Base-by-base conservation (phyloP, 2,113 vertebrate species). In the Brachyhypopomus gauderio region DNA sequence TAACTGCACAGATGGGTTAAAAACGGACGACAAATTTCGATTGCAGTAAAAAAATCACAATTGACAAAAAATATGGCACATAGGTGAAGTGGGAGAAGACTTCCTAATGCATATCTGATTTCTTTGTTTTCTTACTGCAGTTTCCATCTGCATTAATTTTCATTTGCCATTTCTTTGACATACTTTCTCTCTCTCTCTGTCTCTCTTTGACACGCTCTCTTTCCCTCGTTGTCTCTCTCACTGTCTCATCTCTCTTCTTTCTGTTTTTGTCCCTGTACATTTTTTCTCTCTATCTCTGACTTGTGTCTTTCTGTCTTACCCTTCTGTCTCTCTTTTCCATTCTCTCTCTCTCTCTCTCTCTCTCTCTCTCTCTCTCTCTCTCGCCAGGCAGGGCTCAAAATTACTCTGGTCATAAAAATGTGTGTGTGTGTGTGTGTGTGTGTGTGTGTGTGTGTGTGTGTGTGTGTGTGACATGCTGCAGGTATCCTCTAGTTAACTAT, bases 281-380 rank as follows among this genome's bases (percentile, higher is more conserved):
- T n/a, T n/a, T n/a, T 6, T 8, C 58, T n/a, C 19, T n/a, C 58
- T 60, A 4, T 60, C n/a, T 16, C 20, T n/a, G 20, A n/a, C 58
- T 59, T n/a, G 2, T 59, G 85, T 20, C 78, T 78, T 74, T 83
- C 83, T 87, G 78, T 86, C 85, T 88, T 86, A 60, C 73, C 81
- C 83, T 75, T 86, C 78, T 84, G 81, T 85, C 80, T 85, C 75
- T 87, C 12, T 2, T 83, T 79, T 73, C 69, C 83, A 78, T 60
- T 81, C 78, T 78, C 87, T 88, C 74, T 1, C 1, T 62, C n/a
- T 62, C n/a, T 62, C 19, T 62, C n/a, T 62, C n/a, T 27, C 55
- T 63, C 23, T 27, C 82, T 84, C 69, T 88, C 87, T 83, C 75
- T 87, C 87, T 80, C 19, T 78, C 80, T 83, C 38, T 58, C 22